Conservation (phyloP, 2,113 vertebrate species). For the Amblyornis subalaris region DNA sequence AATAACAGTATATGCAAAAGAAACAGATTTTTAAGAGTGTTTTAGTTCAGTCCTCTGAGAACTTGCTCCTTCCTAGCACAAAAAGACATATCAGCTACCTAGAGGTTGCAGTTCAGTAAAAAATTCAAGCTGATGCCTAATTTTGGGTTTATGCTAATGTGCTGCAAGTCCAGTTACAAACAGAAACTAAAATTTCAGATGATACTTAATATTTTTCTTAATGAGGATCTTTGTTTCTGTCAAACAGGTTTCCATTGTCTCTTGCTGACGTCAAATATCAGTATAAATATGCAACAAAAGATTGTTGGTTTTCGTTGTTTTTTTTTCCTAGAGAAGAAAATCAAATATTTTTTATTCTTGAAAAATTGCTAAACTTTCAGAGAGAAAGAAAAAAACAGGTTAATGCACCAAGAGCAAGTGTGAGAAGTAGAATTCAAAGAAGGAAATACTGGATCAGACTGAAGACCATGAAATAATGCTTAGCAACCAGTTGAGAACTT, state of each 20-base stretch:
- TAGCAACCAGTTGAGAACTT: background rate
- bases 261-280: background rate
- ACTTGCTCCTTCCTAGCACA: background rate
- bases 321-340: background rate
- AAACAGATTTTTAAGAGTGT: background rate
- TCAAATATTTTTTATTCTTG: background rate
- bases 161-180: background rate
- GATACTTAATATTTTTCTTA: background rate
- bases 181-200: background rate
- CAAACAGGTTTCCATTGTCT: background rate
- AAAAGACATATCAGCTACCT: background rate
- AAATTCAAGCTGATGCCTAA: background rate
- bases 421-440: background rate
- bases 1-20: background rate
- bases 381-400: background rate
- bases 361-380: background rate
- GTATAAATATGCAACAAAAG: background rate
- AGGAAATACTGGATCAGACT: background rate
- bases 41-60: background rate
- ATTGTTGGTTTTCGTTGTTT: background rate
- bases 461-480: background rate
- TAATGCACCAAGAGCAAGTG: background rate
- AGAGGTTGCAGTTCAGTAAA: background rate
- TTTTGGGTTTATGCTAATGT: background rate
- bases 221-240: background rate